Evolutionary conservation across 2,797 vertebrate species (phyloP).

Genomic region (Mus caroli): DNA sequence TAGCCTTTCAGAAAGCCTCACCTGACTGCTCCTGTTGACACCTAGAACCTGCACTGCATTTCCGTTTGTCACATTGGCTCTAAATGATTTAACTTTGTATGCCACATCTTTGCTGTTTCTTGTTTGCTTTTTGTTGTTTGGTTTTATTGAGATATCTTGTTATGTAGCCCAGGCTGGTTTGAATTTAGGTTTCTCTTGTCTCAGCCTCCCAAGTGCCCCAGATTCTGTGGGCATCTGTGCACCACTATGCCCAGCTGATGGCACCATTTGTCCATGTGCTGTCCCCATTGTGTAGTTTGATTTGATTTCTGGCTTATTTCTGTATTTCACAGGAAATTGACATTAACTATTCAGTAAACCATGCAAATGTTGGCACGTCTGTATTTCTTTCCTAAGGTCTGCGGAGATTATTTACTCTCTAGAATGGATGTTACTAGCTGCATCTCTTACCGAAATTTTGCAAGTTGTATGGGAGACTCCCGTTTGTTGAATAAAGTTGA

Average conservation of each 20-base stretch:
- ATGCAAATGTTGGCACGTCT: slow-evolving; percentile 12
- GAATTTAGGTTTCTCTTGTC: background rate
- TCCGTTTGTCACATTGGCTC: background rate
- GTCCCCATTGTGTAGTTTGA: slow-evolving; percentile 10
- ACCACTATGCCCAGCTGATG: background rate
- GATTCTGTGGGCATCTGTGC: background rate
- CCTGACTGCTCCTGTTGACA: slow-evolving; percentile 3
- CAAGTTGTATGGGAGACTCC: slow-evolving; percentile 95
- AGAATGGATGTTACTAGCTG: slow-evolving; percentile 96
- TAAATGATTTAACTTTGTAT: background rate
- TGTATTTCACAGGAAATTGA: background rate
- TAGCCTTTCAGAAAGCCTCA: background rate
- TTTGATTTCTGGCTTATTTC: slow-evolving; percentile 26
- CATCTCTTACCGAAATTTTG: slow-evolving; percentile 98
- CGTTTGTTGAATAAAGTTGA: slow-evolving; percentile 96
- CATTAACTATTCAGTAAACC: slow-evolving; percentile 43
- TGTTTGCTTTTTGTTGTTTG: background rate
- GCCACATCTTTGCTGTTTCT: background rate
- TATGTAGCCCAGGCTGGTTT: background rate
- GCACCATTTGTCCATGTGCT: background rate
- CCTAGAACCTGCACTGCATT: background rate
- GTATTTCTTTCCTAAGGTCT: slow-evolving; percentile 91
- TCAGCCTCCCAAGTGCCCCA: background rate
- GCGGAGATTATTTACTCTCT: slow-evolving; percentile 98
- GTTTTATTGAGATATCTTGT: background rate